Conservation (phyloP, 2,113 vertebrate species). For the Macaca nemestrina region DNA sequence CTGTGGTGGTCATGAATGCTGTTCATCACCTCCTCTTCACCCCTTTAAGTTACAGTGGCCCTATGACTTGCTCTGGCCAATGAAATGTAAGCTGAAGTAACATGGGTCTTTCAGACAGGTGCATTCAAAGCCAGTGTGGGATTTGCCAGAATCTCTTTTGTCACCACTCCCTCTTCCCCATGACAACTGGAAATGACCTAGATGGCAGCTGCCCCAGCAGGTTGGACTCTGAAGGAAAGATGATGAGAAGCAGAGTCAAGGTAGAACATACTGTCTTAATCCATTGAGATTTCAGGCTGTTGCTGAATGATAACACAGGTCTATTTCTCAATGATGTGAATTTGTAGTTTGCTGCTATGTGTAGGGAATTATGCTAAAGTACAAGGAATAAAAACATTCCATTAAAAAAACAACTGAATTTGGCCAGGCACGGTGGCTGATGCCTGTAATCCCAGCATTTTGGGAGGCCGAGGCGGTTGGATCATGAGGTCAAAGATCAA, state of each 20-base stretch:
- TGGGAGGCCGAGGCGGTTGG: too few species aligned
- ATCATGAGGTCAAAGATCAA: too few species aligned
- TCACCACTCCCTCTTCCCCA: not conserved
- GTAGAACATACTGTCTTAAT: not conserved
- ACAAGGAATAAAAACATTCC: not conserved
- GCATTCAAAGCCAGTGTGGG: not conserved
- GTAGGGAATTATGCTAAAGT: not conserved
- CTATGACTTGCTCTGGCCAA: not conserved
- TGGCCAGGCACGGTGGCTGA: accelerated
- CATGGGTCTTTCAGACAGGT: not conserved
- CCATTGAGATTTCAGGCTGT: not conserved
- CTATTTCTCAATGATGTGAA: not conserved
- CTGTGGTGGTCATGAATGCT: not conserved
- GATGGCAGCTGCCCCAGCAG: not conserved
- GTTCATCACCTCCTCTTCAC: not conserved
- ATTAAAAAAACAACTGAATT: not conserved
- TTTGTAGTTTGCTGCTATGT: not conserved
- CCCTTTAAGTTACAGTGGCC: not conserved
- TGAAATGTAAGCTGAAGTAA: not conserved
- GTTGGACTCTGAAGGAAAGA: not conserved
- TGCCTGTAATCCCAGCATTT: too few species aligned
- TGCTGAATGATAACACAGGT: not conserved
- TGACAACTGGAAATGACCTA: not conserved
- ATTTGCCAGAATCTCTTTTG: not conserved
- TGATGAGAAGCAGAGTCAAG: not conserved